A percentile compares a stretch with the other conserved stretches of the same genome.
Evolutionary conservation across 92 coral and sea anemone species (phyloP).

Genomic region (Isaurus tuberculatus): DNA sequence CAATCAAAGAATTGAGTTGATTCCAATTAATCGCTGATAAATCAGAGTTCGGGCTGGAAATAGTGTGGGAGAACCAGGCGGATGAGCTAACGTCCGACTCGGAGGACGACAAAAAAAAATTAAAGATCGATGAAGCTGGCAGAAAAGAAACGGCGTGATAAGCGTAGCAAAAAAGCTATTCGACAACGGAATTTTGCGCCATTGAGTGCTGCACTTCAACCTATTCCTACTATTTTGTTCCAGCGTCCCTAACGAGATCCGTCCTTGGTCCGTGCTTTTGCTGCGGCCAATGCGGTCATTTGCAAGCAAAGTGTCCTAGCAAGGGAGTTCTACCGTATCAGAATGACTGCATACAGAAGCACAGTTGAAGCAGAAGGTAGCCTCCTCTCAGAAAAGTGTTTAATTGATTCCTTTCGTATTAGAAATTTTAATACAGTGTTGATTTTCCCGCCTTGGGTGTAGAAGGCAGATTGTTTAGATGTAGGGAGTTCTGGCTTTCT

Average conservation of each 20-base stretch:
- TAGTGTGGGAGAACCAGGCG: background rate
- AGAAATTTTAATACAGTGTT: constrained; percentile 43
- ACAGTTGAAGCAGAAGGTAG: constrained; percentile 12
- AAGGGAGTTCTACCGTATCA: background rate
- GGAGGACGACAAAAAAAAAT: constrained; percentile 2
- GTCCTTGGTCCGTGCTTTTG: no score
- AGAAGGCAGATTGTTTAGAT: no score
- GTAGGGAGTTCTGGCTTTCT: no score
- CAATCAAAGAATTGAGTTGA: constrained; percentile 10
- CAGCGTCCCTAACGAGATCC: no score
- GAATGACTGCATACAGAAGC: background rate
- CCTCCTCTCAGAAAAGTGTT: constrained; percentile 25
- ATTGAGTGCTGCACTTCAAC: background rate
- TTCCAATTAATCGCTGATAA: no score
- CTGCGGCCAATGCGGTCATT: no score
- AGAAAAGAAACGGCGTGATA: no score
- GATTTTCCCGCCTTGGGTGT: constrained; percentile 38
- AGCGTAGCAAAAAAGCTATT: no score
- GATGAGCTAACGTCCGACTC: no score
- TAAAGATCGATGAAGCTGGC: background rate
- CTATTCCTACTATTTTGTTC: background rate
- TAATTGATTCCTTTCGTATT: constrained; percentile 30
- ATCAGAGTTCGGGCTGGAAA: background rate
- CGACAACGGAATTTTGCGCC: no score
- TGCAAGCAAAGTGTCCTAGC: constrained; percentile 12